These are phyloP conservation scores for Vanessa tameamea DNA, from an alignment of 1,140 invertebrate species.

Conservation along the genomic window DNA sequence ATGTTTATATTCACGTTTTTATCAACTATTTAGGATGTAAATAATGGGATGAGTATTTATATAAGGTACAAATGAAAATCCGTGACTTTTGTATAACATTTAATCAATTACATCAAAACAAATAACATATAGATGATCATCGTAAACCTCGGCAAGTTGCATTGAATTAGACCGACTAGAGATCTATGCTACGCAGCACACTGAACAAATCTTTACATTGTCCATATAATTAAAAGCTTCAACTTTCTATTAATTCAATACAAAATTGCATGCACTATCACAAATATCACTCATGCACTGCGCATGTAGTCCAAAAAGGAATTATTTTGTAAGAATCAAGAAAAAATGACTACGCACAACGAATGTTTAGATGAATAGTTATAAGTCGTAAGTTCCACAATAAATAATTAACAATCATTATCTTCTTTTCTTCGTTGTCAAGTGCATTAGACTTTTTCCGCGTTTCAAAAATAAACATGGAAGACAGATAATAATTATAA, in stretches of 20 bases:
- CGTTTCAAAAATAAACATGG: slow-evolving; percentile 19
- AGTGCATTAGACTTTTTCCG: slow-evolving; percentile 5
- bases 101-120: slow-evolving; percentile 79
- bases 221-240: slow-evolving; percentile 13
- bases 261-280: slow-evolving; percentile 18
- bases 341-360: background rate
- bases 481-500: slow-evolving; percentile 21
- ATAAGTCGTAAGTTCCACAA: slow-evolving; percentile 9
- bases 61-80: slow-evolving; percentile 23
- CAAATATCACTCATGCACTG: slow-evolving; percentile 11
- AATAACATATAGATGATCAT: slow-evolving; percentile 72
- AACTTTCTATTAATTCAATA: background rate
- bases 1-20: no score
- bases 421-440: slow-evolving; percentile 16
- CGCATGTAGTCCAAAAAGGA: background rate
- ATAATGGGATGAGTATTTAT: background rate
- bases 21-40: no score
- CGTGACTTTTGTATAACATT: slow-evolving; percentile 71
- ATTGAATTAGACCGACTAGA: slow-evolving; percentile 75
- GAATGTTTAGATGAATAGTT: background rate
- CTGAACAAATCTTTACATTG: slow-evolving; percentile 14
- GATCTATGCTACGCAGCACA: slow-evolving; percentile 42
- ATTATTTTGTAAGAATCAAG: background rate
- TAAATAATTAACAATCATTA: background rate
- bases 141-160: slow-evolving; percentile 72